Evolutionary conservation across 2,888 invertebrate species (phyloP), one percentile per base, ranked within the genome.

Genomic region (Napeogenes inachia): DNA sequence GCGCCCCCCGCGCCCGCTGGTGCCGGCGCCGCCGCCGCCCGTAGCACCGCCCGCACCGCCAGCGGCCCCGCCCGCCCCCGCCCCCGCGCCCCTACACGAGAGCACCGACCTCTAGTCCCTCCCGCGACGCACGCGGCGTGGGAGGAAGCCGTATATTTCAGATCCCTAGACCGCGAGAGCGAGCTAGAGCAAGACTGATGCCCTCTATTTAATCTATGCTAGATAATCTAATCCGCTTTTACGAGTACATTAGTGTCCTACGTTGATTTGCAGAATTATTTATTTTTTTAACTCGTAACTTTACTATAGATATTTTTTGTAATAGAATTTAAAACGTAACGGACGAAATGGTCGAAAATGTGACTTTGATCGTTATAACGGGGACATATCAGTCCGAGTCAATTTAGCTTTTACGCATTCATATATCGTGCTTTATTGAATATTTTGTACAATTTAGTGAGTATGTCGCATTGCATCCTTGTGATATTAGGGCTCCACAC

Each of bases 401-500:
- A 78, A 80, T 78, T 79, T 76, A 77, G 79, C 77, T 83, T 82
- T 72, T 77, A 77, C 72, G 76, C 76, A 73, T 71, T 67, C 66
- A 68, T 70, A 70, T 64, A 68, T 61, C 65, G 71, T 71, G 70
- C 65, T 68, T 61, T 57, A 56, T 57, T 54, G 59, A 60, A 60
- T 61, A 72, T 74, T 74, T 6, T 78, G 78, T 83, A 80, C 78
- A 77, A 77, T 78, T 21, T 75, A 76, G 77, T 70, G 76, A 80
- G 62, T 66, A 61, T 75, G 79, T 82, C 85, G 81, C 85, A 85
- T 85, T 83, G 78, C 77, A 79, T 79, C 75, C 76, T 85, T 88
- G 89, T 89, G 89, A 89, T 89, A 89, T 85, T 89, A 89, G 88
- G 72, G 70, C 67, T 62, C 69, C 62, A 72, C 71, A 72, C 72